phyloP scores from a whole-genome alignment of 2,113 vertebrate species.

The Trichechus manatus region DNA sequence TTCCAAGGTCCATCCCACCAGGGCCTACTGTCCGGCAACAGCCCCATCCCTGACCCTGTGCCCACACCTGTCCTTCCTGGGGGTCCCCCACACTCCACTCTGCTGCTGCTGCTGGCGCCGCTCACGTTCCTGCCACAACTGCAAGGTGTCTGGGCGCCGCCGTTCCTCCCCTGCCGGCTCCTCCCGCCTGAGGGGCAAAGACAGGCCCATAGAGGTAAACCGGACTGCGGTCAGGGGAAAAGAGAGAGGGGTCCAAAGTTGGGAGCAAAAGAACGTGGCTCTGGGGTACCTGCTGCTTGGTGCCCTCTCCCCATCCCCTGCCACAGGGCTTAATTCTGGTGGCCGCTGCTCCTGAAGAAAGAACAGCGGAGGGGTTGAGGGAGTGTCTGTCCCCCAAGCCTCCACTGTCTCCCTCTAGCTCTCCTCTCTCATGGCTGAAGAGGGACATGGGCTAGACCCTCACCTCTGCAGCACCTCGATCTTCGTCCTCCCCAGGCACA shows the following conservation, averaged over 20 bases:
- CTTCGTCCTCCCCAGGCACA: constrained; percentile 89
- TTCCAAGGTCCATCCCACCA: background rate
- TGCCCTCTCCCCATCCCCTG: constrained; percentile 49
- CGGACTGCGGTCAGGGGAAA: background rate
- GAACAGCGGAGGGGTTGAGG: background rate
- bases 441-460: background rate
- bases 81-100: constrained; percentile 63
- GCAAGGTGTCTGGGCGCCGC: constrained; percentile 90
- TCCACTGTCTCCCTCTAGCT: background rate
- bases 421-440: background rate
- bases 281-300: constrained; percentile 72
- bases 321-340: background rate
- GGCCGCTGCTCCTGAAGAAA: constrained; percentile 74
- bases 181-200: constrained; percentile 71
- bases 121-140: constrained; percentile 94
- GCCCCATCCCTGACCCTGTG: background rate
- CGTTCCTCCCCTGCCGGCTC: constrained; percentile 87
- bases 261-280: background rate
- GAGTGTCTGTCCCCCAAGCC: background rate
- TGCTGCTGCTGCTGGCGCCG: constrained; percentile 87
- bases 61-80: constrained; percentile 81
- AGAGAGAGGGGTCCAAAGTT: background rate
- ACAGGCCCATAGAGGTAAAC: background rate
- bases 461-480: constrained; percentile 82
- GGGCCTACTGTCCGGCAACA: background rate